Percentiles rank a stretch among this genome's conserved stretches.
Evolutionary conservation across 2,888 invertebrate species (phyloP).

Genomic region (Caenorhabditis sp.): DNA sequence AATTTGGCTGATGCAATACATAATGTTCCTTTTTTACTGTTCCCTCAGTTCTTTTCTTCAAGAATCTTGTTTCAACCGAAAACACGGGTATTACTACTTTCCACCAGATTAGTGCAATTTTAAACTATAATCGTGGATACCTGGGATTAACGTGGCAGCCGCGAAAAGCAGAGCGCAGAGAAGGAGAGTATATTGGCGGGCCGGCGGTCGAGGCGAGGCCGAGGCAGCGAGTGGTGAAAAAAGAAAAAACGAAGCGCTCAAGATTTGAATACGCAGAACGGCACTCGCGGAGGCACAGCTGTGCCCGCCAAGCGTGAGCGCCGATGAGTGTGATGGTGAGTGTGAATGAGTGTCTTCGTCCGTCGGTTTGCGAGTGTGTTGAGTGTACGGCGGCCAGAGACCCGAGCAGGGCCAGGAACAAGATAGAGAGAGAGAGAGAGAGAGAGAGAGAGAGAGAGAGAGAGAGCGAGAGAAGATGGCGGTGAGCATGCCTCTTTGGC

Average conservation of each 20-base stretch:
- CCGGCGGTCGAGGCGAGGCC: too few species aligned
- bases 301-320: constrained; percentile 5
- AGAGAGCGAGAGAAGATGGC: constrained; percentile 27
- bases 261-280: constrained; percentile 24
- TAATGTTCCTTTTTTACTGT: too few species aligned
- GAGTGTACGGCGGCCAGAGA: background rate
- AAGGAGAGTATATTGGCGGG: too few species aligned
- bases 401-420: constrained; percentile 1
- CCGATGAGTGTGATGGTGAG: constrained; percentile 25
- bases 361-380: constrained; percentile 1
- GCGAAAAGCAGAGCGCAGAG: too few species aligned
- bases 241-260: background rate
- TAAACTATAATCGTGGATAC: too few species aligned
- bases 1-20: too few species aligned
- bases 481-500: constrained; percentile 21
- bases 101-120: too few species aligned
- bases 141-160: too few species aligned
- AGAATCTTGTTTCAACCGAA: too few species aligned
- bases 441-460: background rate
- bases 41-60: too few species aligned
- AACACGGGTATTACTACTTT: too few species aligned
- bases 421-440: background rate
- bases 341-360: constrained; percentile 28
- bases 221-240: background rate
- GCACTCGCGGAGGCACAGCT: constrained; percentile 9